A percentile compares a stretch with the other conserved stretches of the same genome.
Evolutionary conservation across 2,113 vertebrate species (phyloP).

Genomic region (Axis porcinus): DNA sequence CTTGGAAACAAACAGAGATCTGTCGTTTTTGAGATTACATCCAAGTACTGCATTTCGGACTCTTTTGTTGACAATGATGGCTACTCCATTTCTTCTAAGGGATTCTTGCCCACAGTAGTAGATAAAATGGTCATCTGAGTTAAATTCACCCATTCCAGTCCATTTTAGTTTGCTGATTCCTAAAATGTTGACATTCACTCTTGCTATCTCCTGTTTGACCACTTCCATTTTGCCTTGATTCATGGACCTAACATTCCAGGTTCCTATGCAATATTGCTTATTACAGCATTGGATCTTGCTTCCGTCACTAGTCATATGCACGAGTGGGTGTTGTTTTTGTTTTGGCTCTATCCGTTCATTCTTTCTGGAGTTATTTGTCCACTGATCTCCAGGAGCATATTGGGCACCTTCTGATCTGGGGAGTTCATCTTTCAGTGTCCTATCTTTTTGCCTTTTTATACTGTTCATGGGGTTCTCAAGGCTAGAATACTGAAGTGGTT

Average conservation of each 20-base stretch:
- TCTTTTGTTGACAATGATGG: too few relatives aligned
- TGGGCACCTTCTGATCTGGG: not conserved
- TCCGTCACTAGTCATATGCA: not conserved
- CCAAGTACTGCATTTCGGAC: too few relatives aligned
- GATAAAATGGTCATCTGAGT: too few relatives aligned
- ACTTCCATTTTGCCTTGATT: not conserved
- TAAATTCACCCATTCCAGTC: too few relatives aligned
- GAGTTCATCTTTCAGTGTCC: not conserved
- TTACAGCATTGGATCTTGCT: not conserved
- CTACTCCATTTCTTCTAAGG: too few relatives aligned
- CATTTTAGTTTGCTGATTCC: too few relatives aligned
- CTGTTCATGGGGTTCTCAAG: not conserved
- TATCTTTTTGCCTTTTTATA: not conserved
- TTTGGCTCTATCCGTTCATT: not conserved
- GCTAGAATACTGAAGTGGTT: not conserved
- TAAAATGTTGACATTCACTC: too few relatives aligned
- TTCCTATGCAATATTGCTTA: not conserved
- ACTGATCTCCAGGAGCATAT: not conserved
- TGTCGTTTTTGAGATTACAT: too few relatives aligned
- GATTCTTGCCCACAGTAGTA: too few relatives aligned
- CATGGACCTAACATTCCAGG: not conserved
- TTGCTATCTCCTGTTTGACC: not conserved
- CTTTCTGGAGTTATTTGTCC: not conserved
- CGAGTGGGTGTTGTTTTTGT: not conserved
- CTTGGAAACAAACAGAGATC: too few relatives aligned